Evolutionary conservation across 2,888 invertebrate genomes (phyloP), one percentile per base, ranked within the genome.

Genomic region (Oligia latruncula): DNA sequence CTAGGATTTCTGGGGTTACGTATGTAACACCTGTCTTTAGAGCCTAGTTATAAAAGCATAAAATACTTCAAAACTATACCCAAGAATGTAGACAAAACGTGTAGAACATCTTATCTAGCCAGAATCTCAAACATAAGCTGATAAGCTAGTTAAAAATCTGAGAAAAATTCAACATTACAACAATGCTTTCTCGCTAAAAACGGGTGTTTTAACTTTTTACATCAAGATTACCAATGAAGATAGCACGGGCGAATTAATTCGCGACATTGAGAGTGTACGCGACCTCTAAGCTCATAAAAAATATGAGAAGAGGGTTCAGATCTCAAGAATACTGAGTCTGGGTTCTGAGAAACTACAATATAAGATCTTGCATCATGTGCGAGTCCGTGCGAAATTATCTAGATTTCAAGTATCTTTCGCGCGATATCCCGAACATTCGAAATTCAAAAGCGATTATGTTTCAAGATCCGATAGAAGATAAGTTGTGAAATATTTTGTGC

Each of bases 221-320:
- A 83, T 87, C 78, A 87, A 91, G 92, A 93, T 93, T 83, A 85
- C 87, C 84, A 89, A 81, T 90, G 87, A 87, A 91, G 93, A 92
- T 92, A 92, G 89, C 62, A 83, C 71, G 43, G 62, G 81, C 78
- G 90, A 88, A 92, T 91, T 92, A 92, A 92, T 92, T 92, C 91
- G 81, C 90, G 82, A 86, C 84, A 86, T 84, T 81, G 82, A 87
- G 82, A 78, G 62, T 78, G 72, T 73, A 84, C 71, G 82, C 81
- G 90, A 92, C 91, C 92, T 89, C 87, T 80, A 74, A 58, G 83
- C 79, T 89, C 87, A 78, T 90, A 89, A 91, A 90, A 89, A 87
- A 75, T 80, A 88, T 86, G 71, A 83, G 88, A 89, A 82, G 86
- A 88, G 80, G 88, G 90, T 90, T 88, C 88, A 87, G 78, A 82